Conservation (phyloP, 2,113 vertebrate genomes). For the Charina bottae region DNA sequence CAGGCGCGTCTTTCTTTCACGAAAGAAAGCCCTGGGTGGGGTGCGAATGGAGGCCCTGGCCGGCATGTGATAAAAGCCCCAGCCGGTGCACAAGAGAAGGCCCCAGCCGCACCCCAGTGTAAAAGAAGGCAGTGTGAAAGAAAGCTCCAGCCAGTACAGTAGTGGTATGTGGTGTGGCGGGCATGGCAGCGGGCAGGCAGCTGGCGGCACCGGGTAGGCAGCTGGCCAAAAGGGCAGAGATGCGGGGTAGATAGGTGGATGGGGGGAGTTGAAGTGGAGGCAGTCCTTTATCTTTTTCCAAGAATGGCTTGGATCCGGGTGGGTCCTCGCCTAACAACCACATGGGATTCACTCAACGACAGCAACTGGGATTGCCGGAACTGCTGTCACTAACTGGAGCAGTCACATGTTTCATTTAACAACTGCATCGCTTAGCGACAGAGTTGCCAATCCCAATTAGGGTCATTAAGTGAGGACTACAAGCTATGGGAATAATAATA, state of each 20-base stretch:
- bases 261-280: no score
- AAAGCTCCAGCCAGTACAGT: no score
- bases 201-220: no score
- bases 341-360: background rate
- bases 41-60: background rate
- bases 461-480: background rate
- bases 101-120: no score
- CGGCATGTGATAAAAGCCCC: background rate
- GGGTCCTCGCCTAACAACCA: background rate
- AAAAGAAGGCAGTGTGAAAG: no score
- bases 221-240: no score
- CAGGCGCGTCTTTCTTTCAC: background rate
- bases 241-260: no score
- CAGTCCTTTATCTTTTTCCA: no score
- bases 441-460: background rate
- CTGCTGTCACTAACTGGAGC: background rate
- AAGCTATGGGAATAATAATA: background rate
- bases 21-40: background rate
- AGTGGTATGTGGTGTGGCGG: no score
- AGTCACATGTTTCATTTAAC: background rate
- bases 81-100: background rate
- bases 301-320: no score
- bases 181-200: no score
- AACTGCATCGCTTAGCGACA: background rate
- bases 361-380: background rate